Evolutionary conservation across 2,113 vertebrate genomes (phyloP).

Genomic region (Limanda limanda): DNA sequence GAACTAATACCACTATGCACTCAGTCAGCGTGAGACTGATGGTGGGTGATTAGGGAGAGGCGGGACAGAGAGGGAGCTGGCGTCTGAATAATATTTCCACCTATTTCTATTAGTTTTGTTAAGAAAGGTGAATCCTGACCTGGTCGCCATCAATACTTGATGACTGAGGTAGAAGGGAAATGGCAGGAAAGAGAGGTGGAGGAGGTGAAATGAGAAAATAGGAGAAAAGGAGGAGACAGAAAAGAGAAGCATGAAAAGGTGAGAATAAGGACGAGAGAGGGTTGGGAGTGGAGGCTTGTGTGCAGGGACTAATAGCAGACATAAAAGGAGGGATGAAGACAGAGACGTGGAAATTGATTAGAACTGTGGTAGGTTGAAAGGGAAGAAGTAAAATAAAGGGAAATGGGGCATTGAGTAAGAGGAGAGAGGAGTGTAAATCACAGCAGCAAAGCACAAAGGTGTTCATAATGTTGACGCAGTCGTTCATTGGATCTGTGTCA

Average conservation of each 20-base stretch:
- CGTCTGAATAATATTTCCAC: constrained; percentile 2
- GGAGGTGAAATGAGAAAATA: constrained; percentile 28
- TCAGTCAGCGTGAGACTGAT: constrained; percentile 42
- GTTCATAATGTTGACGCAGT: constrained; percentile 13
- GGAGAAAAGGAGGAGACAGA: not conserved
- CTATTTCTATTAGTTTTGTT: constrained; percentile 39
- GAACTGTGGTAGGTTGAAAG: constrained; percentile 21
- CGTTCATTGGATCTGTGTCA: not conserved
- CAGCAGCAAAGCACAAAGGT: constrained; percentile 21
- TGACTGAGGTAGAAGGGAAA: constrained; percentile 13
- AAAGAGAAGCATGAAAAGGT: not conserved
- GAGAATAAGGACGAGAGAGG: constrained; percentile 10
- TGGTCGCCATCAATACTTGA: constrained; percentile 15
- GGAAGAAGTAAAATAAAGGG: not conserved
- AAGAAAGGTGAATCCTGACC: constrained; percentile 36
- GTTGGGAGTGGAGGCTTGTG: constrained; percentile 4
- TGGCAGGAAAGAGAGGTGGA: constrained; percentile 6
- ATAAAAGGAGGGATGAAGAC: constrained; percentile 35
- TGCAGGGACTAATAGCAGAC: constrained; percentile 37
- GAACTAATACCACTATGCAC: constrained; percentile 46
- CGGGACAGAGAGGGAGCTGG: constrained; percentile 6
- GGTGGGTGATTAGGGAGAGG: constrained; percentile 47
- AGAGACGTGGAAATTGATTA: constrained; percentile 29
- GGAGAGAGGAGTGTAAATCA: not conserved
- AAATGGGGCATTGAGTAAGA: constrained; percentile 2